phyloP scores from a whole-genome alignment of 2,797 vertebrate species.

The Sebastes hubbsi region DNA sequence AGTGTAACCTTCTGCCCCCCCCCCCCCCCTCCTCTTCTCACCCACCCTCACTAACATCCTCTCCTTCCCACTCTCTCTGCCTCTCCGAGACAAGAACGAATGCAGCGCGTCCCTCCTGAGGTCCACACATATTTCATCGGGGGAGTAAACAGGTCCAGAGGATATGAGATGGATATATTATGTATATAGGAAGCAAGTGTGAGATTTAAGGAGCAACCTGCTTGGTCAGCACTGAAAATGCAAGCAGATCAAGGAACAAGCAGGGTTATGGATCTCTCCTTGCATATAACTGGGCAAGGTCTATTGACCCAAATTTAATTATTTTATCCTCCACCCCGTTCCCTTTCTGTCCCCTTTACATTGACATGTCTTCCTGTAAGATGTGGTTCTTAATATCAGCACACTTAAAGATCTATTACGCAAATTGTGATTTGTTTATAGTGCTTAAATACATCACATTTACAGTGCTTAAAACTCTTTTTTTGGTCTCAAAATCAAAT shows the following conservation, averaged over 20 bases:
- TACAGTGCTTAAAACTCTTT: not conserved
- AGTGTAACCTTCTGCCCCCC: conserved; percentile 72
- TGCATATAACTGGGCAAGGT: conserved; percentile 76
- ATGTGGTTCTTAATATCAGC: not conserved
- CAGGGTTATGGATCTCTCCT: conserved; percentile 77
- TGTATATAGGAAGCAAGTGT: conserved; percentile 75
- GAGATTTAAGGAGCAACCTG: conserved; percentile 74
- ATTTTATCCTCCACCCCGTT: conserved; percentile 58
- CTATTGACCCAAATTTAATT: conserved; percentile 81
- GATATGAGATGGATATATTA: conserved; percentile 75
- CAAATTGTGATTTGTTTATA: not conserved
- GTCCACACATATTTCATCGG: conserved; percentile 66
- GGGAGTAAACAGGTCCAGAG: conserved; percentile 63
- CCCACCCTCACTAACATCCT: conserved; percentile 32
- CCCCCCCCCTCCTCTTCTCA: not conserved
- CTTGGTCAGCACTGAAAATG: conserved; percentile 82
- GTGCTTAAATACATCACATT: not conserved
- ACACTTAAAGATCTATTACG: not conserved
- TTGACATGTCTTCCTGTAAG: conserved; percentile 31
- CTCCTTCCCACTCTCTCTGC: conserved; percentile 4
- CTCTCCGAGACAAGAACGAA: conserved; percentile 44
- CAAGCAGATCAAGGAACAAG: conserved; percentile 73
- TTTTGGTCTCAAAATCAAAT: not conserved
- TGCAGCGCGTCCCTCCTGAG: conserved; percentile 56
- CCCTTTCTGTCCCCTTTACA: conserved; percentile 42